phyloP scores from a whole-genome alignment of 2,888 invertebrate genomes.

The Hemistola chrysoprasaria region DNA sequence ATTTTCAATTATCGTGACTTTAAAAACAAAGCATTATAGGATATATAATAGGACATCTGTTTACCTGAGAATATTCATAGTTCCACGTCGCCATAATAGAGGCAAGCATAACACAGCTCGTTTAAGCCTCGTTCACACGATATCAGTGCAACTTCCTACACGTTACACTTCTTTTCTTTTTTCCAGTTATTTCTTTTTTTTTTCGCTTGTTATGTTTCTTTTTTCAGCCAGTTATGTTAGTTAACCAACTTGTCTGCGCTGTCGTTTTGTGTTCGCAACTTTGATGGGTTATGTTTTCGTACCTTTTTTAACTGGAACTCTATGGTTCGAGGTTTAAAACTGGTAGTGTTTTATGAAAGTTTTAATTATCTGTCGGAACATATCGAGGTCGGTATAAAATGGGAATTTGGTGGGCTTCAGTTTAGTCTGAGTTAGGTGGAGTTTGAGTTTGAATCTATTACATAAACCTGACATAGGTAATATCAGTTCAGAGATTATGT shows the following conservation, averaged over 20 bases:
- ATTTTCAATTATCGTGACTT: too few relatives aligned
- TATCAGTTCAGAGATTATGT: too few relatives aligned
- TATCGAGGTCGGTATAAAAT: slow-evolving; percentile 17
- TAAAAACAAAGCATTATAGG: too few relatives aligned
- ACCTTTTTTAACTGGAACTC: slow-evolving; percentile 21
- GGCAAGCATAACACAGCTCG: slow-evolving; percentile 38
- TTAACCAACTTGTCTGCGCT: slow-evolving; percentile 37
- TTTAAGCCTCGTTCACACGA: slow-evolving; percentile 56
- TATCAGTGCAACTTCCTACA: slow-evolving; percentile 39
- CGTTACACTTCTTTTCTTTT: slow-evolving; percentile 21
- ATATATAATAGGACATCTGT: neutral
- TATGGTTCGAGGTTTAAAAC: slow-evolving; percentile 7
- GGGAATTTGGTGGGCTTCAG: slow-evolving; percentile 7
- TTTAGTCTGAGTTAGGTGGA: neutral
- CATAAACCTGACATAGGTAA: too few relatives aligned
- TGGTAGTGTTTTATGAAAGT: slow-evolving; percentile 15
- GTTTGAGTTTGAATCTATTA: too few relatives aligned
- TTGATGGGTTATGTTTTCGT: slow-evolving; percentile 32
- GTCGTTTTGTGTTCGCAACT: slow-evolving; percentile 40
- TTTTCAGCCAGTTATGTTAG: slow-evolving; percentile 38
- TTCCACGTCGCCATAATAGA: slow-evolving; percentile 27
- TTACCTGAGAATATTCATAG: slow-evolving; percentile 16
- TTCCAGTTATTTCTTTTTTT: slow-evolving; percentile 26
- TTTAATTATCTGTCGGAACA: slow-evolving; percentile 31
- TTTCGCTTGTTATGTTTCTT: slow-evolving; percentile 36